Conservation (phyloP, 2,113 vertebrate genomes). For the Mungos mungo region DNA sequence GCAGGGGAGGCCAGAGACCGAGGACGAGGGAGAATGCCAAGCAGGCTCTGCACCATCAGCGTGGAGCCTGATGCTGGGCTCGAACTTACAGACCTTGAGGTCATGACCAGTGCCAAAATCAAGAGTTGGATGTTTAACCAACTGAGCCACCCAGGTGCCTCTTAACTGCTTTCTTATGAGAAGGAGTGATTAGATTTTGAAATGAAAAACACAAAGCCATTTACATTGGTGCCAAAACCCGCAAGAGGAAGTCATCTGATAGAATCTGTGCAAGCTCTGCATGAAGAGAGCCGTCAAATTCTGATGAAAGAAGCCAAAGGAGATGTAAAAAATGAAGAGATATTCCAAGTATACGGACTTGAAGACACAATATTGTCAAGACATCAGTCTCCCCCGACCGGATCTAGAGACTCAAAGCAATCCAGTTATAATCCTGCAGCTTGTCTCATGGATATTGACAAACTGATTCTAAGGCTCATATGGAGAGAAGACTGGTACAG, state of each 20-base stretch:
- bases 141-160: too few relatives aligned
- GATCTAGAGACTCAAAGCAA: too few relatives aligned
- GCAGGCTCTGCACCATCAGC: too few relatives aligned
- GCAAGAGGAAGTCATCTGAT: neutral
- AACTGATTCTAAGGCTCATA: neutral
- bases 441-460: too few relatives aligned
- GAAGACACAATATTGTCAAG: neutral
- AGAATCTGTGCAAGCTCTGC: neutral
- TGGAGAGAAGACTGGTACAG: neutral
- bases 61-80: too few relatives aligned
- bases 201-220: neutral
- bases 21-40: too few relatives aligned
- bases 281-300: neutral
- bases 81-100: too few relatives aligned
- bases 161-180: neutral
- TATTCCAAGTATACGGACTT: neutral
- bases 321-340: neutral
- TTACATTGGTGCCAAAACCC: neutral
- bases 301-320: neutral
- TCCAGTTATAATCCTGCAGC: neutral
- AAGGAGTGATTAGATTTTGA: neutral
- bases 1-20: too few relatives aligned
- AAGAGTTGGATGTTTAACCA: too few relatives aligned
- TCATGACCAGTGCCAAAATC: too few relatives aligned
- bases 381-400: neutral